phyloP scores from a whole-genome alignment of 2,113 vertebrate genomes.

The pig (Sus scrofa) region DNA sequence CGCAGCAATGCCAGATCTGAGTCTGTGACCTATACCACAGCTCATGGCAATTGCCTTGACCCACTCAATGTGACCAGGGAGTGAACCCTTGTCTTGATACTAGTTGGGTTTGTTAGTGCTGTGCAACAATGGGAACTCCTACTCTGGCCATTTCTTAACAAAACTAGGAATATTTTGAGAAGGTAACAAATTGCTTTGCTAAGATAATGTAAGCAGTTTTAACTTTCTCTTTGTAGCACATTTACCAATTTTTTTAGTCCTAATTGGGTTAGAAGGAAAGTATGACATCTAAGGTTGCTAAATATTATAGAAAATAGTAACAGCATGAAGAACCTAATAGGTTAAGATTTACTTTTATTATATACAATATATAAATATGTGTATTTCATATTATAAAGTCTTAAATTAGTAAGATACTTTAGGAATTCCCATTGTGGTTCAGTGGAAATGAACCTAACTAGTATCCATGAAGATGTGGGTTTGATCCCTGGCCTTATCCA shows the following conservation, averaged over 20 bases:
- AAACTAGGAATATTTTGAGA: background rate
- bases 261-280: constrained; percentile 37
- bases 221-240: background rate
- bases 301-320: background rate
- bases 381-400: background rate
- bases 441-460: no score
- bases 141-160: background rate
- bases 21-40: no score
- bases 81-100: no score
- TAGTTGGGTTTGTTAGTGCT: no score
- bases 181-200: background rate
- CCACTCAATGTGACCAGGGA: no score
- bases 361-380: background rate
- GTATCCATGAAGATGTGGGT: no score
- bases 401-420: constrained; percentile 10
- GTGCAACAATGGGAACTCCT: no score
- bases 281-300: background rate
- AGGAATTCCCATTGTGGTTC: background rate
- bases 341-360: background rate
- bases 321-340: background rate
- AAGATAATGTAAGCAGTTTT: background rate
- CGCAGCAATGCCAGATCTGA: no score
- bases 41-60: no score
- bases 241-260: background rate
- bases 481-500: no score